Evolutionary conservation across 1,140 invertebrate genomes (phyloP).

Genomic region (Protaetia brevitarsis): DNA sequence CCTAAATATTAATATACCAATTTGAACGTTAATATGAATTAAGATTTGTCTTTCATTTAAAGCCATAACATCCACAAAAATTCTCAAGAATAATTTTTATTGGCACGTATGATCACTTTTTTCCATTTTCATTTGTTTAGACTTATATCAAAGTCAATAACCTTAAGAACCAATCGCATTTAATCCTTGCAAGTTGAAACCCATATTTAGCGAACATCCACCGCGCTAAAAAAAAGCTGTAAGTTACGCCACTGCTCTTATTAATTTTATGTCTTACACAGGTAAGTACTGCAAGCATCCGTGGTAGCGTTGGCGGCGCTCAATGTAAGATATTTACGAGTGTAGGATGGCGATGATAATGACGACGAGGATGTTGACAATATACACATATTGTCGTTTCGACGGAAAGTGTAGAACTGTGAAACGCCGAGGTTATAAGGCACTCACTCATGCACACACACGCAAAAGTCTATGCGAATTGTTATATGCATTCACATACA

Average conservation of each 20-base stretch:
- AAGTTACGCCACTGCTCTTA: neutral
- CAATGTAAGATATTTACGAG: neutral
- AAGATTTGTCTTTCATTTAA: too few relatives aligned
- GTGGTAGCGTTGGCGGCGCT: neutral
- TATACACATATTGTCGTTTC: neutral
- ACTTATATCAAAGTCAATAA: too few relatives aligned
- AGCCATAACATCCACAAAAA: too few relatives aligned
- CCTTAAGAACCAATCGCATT: too few relatives aligned
- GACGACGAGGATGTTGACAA: constrained; percentile 10
- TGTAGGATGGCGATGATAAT: neutral
- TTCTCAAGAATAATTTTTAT: too few relatives aligned
- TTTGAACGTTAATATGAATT: too few relatives aligned
- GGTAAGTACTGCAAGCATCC: neutral
- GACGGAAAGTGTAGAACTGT: constrained; percentile 2
- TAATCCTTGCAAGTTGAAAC: too few relatives aligned
- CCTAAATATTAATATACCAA: too few relatives aligned
- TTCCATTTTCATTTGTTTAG: too few relatives aligned
- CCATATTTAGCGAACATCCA: neutral
- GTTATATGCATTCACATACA: neutral
- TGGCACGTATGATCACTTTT: too few relatives aligned
- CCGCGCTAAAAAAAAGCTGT: neutral
- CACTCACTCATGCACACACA: neutral
- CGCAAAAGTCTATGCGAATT: neutral
- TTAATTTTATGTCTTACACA: neutral
- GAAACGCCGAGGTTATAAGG: neutral